Conservation (phyloP, 1,140 invertebrate genomes). For the Bicyclus anynana region DNA sequence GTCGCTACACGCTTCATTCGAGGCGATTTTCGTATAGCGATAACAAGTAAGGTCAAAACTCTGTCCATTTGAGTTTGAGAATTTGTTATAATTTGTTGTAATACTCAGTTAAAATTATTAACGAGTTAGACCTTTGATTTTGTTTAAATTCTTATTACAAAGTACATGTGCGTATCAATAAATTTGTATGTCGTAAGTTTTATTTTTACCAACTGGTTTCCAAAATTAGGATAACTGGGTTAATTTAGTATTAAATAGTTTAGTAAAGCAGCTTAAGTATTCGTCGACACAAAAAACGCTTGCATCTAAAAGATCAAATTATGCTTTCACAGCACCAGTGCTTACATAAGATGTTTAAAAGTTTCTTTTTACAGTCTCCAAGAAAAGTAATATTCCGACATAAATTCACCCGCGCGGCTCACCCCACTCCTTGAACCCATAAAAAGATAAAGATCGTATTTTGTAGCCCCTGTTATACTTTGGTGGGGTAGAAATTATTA, state of each 20-base stretch:
- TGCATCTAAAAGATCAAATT: constrained; percentile 7
- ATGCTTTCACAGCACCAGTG: background rate
- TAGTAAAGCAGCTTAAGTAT: background rate
- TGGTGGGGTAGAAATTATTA: constrained; percentile 1
- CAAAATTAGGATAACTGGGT: no score
- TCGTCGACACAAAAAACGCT: background rate
- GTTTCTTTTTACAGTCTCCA: constrained; percentile 49
- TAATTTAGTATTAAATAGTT: background rate
- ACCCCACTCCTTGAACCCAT: constrained; percentile 43
- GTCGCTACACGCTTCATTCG: no score
- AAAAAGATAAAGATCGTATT: constrained; percentile 64
- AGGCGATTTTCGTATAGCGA: no score
- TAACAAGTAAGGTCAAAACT: no score
- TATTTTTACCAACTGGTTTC: no score
- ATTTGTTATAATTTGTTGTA: no score
- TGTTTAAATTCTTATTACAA: no score
- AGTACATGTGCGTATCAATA: no score
- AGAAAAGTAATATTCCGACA: constrained; percentile 41
- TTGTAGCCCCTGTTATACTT: constrained; percentile 39
- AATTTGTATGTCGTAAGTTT: no score
- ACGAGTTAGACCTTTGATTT: no score
- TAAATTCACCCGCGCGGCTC: constrained; percentile 45
- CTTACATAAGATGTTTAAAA: constrained; percentile 16
- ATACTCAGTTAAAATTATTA: no score
- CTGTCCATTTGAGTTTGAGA: no score